Conservation (phyloP, 2,888 invertebrate species). For the Bedellia somnulentella region DNA sequence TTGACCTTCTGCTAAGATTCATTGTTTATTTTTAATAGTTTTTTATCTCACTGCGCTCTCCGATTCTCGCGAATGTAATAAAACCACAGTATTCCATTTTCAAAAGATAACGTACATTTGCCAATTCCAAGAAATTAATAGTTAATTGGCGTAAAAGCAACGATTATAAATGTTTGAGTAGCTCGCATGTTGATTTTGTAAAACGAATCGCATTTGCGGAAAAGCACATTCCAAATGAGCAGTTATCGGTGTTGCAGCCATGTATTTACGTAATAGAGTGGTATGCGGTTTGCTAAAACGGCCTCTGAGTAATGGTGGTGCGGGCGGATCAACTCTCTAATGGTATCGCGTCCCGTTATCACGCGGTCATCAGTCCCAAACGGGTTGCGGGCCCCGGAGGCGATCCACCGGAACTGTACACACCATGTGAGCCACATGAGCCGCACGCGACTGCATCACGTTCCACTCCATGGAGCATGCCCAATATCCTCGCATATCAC, state of each 20-base stretch:
- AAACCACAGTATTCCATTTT: too few species aligned
- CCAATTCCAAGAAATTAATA: too few species aligned
- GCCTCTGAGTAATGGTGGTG: constrained; percentile 3
- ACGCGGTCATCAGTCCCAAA: constrained; percentile 18
- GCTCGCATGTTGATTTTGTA: too few species aligned
- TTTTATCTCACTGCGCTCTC: too few species aligned
- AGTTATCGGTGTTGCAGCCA: too few species aligned
- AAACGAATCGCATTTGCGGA: too few species aligned
- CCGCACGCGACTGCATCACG: constrained; percentile 11
- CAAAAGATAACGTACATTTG: too few species aligned
- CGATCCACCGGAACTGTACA: constrained; percentile 44
- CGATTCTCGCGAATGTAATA: too few species aligned
- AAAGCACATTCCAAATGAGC: too few species aligned
- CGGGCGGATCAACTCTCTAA: too few species aligned
- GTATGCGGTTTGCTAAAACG: constrained; percentile 20
- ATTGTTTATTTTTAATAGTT: constrained; percentile 32
- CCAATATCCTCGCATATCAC: background rate
- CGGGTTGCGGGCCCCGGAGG: constrained; percentile 34
- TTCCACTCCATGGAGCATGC: background rate
- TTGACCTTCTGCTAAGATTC: constrained; percentile 23
- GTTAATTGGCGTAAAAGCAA: too few species aligned
- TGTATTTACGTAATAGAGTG: constrained; percentile 17
- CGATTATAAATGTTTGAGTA: too few species aligned
- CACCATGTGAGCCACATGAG: constrained; percentile 30
- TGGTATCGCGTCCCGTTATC: constrained; percentile 32